Evolutionary conservation across 2,797 vertebrate genomes (phyloP).

Genomic region (Hyperoplus lanceolatus): DNA sequence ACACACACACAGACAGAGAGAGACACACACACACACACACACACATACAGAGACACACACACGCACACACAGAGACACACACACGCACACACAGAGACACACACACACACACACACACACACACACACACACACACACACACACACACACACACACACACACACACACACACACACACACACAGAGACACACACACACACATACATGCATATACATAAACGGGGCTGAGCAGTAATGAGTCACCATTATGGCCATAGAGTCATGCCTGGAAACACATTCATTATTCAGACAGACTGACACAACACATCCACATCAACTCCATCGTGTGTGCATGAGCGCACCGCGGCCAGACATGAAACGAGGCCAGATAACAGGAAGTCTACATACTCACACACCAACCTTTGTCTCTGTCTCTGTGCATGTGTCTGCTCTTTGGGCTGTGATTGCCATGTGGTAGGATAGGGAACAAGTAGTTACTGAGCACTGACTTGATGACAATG

Average conservation of each 20-base stretch:
- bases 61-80: no score
- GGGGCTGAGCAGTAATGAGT: conserved; percentile 46
- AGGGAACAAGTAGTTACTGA: no score
- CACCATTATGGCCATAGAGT: conserved; percentile 45
- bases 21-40: no score
- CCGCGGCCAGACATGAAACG: conserved; percentile 18
- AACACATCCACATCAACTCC: conserved; percentile 47
- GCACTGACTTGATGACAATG: no score
- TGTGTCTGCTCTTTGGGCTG: no score
- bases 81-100: no score
- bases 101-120: no score
- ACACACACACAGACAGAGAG: background rate
- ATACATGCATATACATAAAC: conserved; percentile 12
- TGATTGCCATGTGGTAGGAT: no score
- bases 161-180: no score
- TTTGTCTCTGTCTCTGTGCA: background rate
- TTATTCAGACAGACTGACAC: conserved; percentile 68
- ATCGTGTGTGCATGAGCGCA: conserved; percentile 53
- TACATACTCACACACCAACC: background rate
- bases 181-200: background rate
- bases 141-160: no score
- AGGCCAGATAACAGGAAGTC: conserved; percentile 39
- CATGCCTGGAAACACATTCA: conserved; percentile 65
- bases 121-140: no score
- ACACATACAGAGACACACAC: no score